Base-by-base conservation (phyloP, 2,888 invertebrate species). In the Phortica okadai region DNA sequence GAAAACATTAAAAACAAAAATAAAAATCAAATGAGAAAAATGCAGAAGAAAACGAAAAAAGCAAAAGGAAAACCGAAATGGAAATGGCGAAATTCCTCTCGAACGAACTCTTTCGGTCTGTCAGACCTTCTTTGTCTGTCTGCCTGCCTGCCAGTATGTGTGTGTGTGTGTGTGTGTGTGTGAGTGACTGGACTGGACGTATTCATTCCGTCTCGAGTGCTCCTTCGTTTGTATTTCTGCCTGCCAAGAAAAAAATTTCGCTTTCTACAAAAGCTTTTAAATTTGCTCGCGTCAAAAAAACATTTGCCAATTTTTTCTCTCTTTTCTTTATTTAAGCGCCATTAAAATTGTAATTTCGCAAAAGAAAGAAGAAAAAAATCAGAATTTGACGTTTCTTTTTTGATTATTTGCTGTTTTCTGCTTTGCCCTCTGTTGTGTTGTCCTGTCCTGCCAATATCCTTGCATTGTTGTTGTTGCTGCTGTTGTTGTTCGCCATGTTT, bases 171-270 rank as follows among this genome's bases (percentile, higher is more conserved):
- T 73, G 58, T 33, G 70, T 21, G 5, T 64, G 70, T 78, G 76
- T n/a, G 16, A 6, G 16, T 6, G 62, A 62, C 62, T 62, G 21
- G 25, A 62, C 62, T 62, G 56, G 56, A n/a, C 56, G 16, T 2
- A 5, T 33, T 5, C 33, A 5, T 33, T 33, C 33, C 54, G 54
- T n/a, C 54, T 54, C 54, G 54, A 54, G 54, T 54, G 54, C n/a
- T 33, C 33, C 33, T 4, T 33, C 33, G 2, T 5, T 16, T 78
- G 74, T 76, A 66, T 74, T 72, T 62, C 50, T 64, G 74, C 77
- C 33, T 76, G 78, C 76, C 75, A 75, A 78, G 75, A 76, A 69
- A 76, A 69, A 76, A 76, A 75, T 77, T 80, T 81, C 76, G 59
- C 78, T 81, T 81, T 81, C 80, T 75, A 69, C 72, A 14, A 66